Conservation (phyloP, 2,888 invertebrate genomes). For the Allacma fusca region DNA sequence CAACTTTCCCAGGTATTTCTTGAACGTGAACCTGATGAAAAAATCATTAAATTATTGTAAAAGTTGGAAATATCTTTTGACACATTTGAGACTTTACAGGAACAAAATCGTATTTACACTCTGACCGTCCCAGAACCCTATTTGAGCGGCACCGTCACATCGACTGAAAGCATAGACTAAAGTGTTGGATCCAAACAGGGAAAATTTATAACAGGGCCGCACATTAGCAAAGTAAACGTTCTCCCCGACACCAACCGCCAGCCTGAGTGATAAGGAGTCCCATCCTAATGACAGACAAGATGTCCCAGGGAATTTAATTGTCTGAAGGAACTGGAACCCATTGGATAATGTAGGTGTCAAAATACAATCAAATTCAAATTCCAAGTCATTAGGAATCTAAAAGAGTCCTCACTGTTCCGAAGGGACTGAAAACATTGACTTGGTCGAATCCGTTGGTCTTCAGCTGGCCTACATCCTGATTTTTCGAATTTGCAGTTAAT, state of each 20-base stretch:
- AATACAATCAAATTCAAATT: too few relatives aligned
- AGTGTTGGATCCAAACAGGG: slow-evolving; percentile 53
- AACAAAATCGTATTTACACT: too few relatives aligned
- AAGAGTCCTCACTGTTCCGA: slow-evolving; percentile 38
- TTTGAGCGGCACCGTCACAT: slow-evolving; percentile 51
- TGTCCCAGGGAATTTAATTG: slow-evolving; percentile 90
- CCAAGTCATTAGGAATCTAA: too few relatives aligned
- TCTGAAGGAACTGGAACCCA: slow-evolving; percentile 76
- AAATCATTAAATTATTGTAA: not conserved
- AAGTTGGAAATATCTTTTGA: not conserved
- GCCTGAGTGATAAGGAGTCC: slow-evolving; percentile 73
- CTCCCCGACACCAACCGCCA: slow-evolving; percentile 57
- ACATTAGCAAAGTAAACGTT: slow-evolving; percentile 96
- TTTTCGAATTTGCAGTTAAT: not conserved
- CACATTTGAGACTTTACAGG: not conserved
- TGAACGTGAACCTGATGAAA: slow-evolving; percentile 52
- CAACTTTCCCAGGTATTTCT: slow-evolving; percentile 56
- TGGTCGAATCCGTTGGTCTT: slow-evolving; percentile 39
- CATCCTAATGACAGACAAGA: slow-evolving; percentile 91
- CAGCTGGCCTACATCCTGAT: not conserved
- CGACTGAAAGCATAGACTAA: slow-evolving; percentile 54
- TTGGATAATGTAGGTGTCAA: too few relatives aligned
- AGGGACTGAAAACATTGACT: slow-evolving; percentile 48
- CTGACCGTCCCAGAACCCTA: slow-evolving; percentile 57
- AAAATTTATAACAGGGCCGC: slow-evolving; percentile 87